Conservation (phyloP, 2,797 vertebrate genomes). For the Lagocephalus sceleratus region DNA sequence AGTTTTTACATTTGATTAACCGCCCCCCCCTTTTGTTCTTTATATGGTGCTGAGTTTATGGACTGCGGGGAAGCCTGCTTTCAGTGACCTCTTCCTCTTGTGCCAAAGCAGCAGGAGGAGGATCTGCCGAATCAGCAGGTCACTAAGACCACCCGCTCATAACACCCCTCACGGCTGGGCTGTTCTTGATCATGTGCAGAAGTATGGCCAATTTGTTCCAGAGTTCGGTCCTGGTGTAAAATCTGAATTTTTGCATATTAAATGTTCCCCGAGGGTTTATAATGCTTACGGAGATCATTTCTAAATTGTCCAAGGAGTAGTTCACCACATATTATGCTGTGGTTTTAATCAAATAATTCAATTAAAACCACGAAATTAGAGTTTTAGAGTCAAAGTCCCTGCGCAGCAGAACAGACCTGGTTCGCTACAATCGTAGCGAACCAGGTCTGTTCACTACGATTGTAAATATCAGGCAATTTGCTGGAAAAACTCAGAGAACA, state of each 20-base stretch:
- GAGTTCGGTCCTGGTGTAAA: not conserved
- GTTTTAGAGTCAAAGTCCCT: too few species aligned
- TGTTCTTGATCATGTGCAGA: not conserved
- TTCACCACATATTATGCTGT: not conserved
- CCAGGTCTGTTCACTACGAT: too few species aligned
- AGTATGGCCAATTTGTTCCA: constrained; percentile 1
- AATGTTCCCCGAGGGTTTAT: not conserved
- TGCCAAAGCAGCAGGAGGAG: constrained; percentile 3
- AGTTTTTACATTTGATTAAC: constrained; percentile 39
- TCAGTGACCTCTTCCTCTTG: not conserved
- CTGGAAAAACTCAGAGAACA: too few species aligned
- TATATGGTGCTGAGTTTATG: constrained; percentile 5
- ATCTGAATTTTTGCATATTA: not conserved
- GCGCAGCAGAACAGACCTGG: too few species aligned
- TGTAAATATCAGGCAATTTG: too few species aligned
- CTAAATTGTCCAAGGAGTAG: not conserved
- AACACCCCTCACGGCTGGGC: not conserved
- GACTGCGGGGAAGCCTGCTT: not conserved
- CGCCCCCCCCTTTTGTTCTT: too few species aligned
- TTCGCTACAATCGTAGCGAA: too few species aligned
- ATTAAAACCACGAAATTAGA: not conserved
- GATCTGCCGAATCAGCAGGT: constrained; percentile 12
- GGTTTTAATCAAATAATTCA: not conserved
- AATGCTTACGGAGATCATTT: not conserved
- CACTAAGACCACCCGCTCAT: not conserved